phyloP scores from a whole-genome alignment of 2,888 invertebrate genomes.

The Melieria picta region DNA sequence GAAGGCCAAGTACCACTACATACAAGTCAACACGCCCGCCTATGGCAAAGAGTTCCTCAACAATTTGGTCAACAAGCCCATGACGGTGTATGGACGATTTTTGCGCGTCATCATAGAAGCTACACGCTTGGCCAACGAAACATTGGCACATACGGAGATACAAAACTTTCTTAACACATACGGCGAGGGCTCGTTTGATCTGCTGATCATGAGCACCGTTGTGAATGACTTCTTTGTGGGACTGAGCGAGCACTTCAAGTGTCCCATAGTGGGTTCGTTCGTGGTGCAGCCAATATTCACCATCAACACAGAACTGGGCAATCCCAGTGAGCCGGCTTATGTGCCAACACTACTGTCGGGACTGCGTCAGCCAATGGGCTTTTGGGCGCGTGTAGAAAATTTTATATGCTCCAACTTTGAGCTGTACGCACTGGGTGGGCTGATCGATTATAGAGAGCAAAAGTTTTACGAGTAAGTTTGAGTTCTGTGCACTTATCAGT shows the following conservation, averaged over 20 bases:
- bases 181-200: conserved; percentile 35
- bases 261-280: conserved; percentile 46
- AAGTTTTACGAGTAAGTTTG: conserved; percentile 25
- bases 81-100: neutral
- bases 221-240: conserved; percentile 48
- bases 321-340: conserved; percentile 42
- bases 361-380: conserved; percentile 38
- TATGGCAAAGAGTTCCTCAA: neutral
- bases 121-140: conserved; percentile 23
- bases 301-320: conserved; percentile 40
- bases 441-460: neutral
- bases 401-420: neutral
- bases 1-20: conserved; percentile 30
- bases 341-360: conserved; percentile 38
- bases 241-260: conserved; percentile 49
- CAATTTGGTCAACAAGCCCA: neutral
- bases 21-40: neutral
- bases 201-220: conserved; percentile 42
- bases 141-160: conserved; percentile 30
- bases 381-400: conserved; percentile 41
- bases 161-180: conserved; percentile 29
- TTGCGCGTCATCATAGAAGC: neutral
- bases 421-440: neutral
- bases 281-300: conserved; percentile 31
- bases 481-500: too few relatives aligned